Conservation (phyloP, 2,797 vertebrate species). For the Esox lucius region DNA sequence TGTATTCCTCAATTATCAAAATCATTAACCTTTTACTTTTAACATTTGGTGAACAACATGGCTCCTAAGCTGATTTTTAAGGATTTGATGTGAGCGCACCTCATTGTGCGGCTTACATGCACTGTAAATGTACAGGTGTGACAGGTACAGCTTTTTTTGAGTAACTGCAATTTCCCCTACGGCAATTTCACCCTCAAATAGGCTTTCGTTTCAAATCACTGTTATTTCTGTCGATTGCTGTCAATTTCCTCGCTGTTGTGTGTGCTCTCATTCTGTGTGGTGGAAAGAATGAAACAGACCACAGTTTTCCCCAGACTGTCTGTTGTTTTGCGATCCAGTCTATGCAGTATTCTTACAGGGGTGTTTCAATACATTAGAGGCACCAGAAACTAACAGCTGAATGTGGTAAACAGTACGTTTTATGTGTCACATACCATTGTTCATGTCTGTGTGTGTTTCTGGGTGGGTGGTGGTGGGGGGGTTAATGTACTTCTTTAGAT, state of each 20-base stretch:
- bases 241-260: constrained; percentile 42
- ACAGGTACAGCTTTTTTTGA: constrained; percentile 27
- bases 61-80: constrained; percentile 14
- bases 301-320: background rate
- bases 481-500: constrained; percentile 3
- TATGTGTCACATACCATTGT: background rate
- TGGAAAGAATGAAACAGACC: constrained; percentile 1
- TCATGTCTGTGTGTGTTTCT: background rate
- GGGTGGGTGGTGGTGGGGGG: no score
- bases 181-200: constrained; percentile 26
- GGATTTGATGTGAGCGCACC: constrained; percentile 22
- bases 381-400: background rate
- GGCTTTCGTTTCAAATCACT: constrained; percentile 34
- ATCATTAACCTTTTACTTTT: constrained; percentile 12
- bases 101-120: constrained; percentile 37
- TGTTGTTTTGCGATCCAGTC: constrained; percentile 28
- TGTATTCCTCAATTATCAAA: constrained; percentile 9
- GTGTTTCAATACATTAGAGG: background rate
- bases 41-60: constrained; percentile 18
- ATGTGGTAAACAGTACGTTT: background rate
- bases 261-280: background rate
- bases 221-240: constrained; percentile 30
- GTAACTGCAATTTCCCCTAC: constrained; percentile 22
- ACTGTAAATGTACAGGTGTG: constrained; percentile 47
- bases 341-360: background rate